Percentiles rank a stretch among this genome's conserved stretches.
Conservation (phyloP, 2,797 vertebrate species). For the Brachyrhaphis roseni region DNA sequence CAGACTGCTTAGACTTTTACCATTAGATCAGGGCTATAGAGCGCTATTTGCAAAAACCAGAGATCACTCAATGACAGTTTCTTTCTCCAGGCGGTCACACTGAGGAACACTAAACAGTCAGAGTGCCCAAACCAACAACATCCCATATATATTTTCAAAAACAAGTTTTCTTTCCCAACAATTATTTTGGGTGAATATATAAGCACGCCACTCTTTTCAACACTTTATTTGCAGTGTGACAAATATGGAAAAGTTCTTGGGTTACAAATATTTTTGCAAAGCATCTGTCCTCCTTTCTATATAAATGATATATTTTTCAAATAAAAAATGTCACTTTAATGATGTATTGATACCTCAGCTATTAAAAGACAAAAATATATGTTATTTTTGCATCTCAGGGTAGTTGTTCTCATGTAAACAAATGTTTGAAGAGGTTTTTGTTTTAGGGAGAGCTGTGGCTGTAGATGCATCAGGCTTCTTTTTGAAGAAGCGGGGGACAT, state of each 20-base stretch:
- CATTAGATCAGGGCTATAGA: no score
- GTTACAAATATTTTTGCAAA: background rate
- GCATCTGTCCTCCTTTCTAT: background rate
- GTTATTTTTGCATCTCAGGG: conserved; percentile 20
- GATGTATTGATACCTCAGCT: background rate
- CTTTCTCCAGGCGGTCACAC: background rate
- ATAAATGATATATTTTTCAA: conserved; percentile 1
- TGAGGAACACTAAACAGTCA: background rate
- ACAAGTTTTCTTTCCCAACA: background rate
- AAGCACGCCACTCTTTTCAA: no score
- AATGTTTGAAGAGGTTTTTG: conserved; percentile 59
- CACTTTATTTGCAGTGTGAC: no score
- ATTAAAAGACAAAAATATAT: conserved; percentile 8
- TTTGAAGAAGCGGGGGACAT: conserved; percentile 65
- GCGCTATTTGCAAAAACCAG: no score
- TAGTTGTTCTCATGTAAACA: conserved; percentile 44
- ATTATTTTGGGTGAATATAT: no score
- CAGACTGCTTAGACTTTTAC: no score
- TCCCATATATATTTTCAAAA: background rate
- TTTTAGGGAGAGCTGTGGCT: conserved; percentile 33
- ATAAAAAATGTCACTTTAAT: background rate
- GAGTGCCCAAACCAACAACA: background rate
- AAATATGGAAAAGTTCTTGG: background rate
- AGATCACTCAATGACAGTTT: background rate
- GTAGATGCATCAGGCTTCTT: conserved; percentile 48